These are phyloP conservation scores for Melanostoma mellinum DNA, from an alignment of 2,888 invertebrate species.

Conservation along the genomic window DNA sequence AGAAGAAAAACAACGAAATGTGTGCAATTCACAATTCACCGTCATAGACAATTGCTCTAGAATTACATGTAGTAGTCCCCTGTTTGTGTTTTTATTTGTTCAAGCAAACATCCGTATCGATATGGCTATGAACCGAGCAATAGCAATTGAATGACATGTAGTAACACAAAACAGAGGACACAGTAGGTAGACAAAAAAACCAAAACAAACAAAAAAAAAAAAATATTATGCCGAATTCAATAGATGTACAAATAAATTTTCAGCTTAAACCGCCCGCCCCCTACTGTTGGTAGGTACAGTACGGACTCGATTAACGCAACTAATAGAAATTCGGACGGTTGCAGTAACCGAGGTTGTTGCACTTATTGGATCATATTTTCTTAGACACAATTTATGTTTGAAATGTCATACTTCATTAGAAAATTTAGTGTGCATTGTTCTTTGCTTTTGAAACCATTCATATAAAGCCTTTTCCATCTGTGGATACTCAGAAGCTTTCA, in stretches of 20 bases:
- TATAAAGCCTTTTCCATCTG: too few species aligned
- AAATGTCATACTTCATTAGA: too few species aligned
- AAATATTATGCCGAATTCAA: conserved; percentile 16
- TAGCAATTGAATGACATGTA: conserved; percentile 47
- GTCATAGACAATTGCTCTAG: conserved; percentile 62
- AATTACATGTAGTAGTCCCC: conserved; percentile 48
- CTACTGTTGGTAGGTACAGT: too few species aligned
- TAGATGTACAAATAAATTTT: conserved; percentile 52
- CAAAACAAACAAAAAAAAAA: conserved; percentile 4
- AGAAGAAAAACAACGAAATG: not conserved
- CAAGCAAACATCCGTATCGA: conserved; percentile 25
- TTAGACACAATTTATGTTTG: too few species aligned
- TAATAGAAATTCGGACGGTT: too few species aligned
- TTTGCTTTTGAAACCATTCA: too few species aligned
- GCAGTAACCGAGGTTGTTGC: too few species aligned
- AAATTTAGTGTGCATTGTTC: too few species aligned
- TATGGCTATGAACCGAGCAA: conserved; percentile 9
- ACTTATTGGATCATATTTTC: too few species aligned
- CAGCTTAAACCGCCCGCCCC: conserved; percentile 29
- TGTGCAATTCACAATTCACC: conserved; percentile 50
- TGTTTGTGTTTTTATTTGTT: conserved; percentile 17
- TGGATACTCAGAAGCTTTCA: too few species aligned
- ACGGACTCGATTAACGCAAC: too few species aligned
- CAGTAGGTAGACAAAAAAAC: not conserved
- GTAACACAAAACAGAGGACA: conserved; percentile 9